These are phyloP conservation scores for Dasypolia templi DNA, from an alignment of 2,888 invertebrate genomes.

Conservation along the genomic window DNA sequence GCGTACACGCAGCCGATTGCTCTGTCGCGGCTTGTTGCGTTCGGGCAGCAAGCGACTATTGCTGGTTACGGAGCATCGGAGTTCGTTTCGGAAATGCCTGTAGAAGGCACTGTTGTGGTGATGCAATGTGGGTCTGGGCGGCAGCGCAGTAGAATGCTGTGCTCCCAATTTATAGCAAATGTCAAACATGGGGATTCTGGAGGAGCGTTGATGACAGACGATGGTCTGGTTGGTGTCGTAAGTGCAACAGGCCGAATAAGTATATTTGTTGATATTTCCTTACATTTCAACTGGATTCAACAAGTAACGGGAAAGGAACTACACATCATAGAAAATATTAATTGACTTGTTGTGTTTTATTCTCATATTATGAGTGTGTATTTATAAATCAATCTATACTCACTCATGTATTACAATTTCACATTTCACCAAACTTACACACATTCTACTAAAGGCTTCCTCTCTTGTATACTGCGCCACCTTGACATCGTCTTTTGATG, in stretches of 20 bases:
- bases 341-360: not conserved
- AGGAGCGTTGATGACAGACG: slow-evolving; percentile 16
- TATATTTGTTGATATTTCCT: slow-evolving; percentile 4
- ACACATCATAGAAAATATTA: not conserved
- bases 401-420: no score
- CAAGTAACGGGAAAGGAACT: not conserved
- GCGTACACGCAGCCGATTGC: slow-evolving; percentile 3
- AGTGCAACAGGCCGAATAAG: no score
- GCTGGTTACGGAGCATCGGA: slow-evolving; percentile 12
- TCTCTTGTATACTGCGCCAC: no score
- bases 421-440: no score
- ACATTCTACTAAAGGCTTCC: no score
- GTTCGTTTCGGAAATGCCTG: fast-evolving
- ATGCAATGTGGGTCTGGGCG: not conserved
- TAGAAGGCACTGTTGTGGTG: not conserved
- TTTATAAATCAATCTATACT: no score
- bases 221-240: slow-evolving; percentile 19
- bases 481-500: no score
- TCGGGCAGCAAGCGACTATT: not conserved
- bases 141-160: not conserved
- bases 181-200: not conserved
- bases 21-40: not conserved
- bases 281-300: slow-evolving; percentile 15
- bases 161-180: not conserved
- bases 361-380: not conserved